phyloP scores from a whole-genome alignment of 2,888 invertebrate species.

The Electrophaes corylata region DNA sequence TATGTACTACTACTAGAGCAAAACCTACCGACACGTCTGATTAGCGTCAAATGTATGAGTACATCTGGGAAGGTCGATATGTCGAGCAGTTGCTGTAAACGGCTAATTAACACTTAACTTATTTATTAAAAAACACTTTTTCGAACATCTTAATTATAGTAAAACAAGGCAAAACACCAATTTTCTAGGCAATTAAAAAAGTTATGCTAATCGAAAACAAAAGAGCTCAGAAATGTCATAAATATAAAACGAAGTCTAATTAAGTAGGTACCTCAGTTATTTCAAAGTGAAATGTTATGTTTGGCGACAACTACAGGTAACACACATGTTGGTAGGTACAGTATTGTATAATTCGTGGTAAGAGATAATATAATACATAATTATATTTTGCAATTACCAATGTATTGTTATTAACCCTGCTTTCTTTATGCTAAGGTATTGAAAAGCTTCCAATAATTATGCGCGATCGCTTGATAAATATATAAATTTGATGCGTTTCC shows the following conservation, averaged over 20 bases:
- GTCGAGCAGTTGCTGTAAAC: neutral
- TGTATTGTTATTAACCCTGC: no score
- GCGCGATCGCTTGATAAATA: no score
- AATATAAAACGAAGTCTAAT: conserved; percentile 35
- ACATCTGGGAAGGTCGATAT: neutral
- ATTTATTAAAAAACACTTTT: conserved; percentile 36
- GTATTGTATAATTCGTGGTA: neutral
- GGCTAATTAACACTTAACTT: conserved; percentile 30
- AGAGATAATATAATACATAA: no score
- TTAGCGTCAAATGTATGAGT: conserved; percentile 5
- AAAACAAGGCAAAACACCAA: conserved; percentile 38
- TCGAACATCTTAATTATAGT: conserved; percentile 21
- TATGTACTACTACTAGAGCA: no score
- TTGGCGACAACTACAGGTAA: conserved; percentile 24
- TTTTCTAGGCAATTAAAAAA: conserved; percentile 43
- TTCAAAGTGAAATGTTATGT: conserved; percentile 45
- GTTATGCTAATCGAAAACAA: conserved; percentile 25
- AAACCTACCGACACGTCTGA: conserved; percentile 22
- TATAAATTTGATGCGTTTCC: no score
- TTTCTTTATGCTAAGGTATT: no score
- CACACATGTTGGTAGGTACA: neutral
- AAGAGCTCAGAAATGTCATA: conserved; percentile 34
- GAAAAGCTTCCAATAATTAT: no score
- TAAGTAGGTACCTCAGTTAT: no score
- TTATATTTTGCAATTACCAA: no score